Evolutionary conservation across 1,140 invertebrate genomes (phyloP), one percentile per base, ranked within the genome.

Genomic region (Pissodes strobi): DNA sequence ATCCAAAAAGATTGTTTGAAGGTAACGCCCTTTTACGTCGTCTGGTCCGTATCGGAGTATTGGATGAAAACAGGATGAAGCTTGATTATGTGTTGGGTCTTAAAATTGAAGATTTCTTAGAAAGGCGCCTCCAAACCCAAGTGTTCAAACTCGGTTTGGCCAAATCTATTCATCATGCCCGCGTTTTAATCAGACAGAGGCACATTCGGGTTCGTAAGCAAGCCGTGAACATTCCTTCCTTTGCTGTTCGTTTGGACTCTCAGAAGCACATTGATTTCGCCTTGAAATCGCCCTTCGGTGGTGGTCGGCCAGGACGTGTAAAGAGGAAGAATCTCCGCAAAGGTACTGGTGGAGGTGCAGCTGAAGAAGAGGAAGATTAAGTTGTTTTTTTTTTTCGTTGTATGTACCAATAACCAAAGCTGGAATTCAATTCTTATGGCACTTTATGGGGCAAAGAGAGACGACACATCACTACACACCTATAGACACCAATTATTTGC

Each of bases 211-310:
- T 99, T 2, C 90, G 97, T 68, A 99, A 99, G 81, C 98, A 99
- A 81, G 93, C 99, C 51, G 98, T 99, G 64, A 99, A 99, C 82
- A 95, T 99, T 74, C 98, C 98, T 61, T 98, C 95, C 10, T 99
- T 99, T 81, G 88, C 99, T 70, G 97, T 99, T 5, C 89, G 98
- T 46, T 82, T 99, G 78, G 98, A 99, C 79, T 98, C 95, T 0
- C 96, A 99, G 80, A 99, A 99, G 80, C 97, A 99, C 86, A 99
- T 99, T 77, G 96, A 99, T 86, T 99, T 99, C 88, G 96, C 95
- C 0, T 82, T 98, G 72, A 97, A 96, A 79, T 99, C 96, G 60
- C 97, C 98, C 68, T 99, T 98, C 85, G 97, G 97, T 82, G 95
- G 97, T 83, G 97, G 97, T 72, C 87, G 96, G 58, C 91, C 96